Conservation (phyloP, 2,797 vertebrate species). For the Hylomyscus alleni region DNA sequence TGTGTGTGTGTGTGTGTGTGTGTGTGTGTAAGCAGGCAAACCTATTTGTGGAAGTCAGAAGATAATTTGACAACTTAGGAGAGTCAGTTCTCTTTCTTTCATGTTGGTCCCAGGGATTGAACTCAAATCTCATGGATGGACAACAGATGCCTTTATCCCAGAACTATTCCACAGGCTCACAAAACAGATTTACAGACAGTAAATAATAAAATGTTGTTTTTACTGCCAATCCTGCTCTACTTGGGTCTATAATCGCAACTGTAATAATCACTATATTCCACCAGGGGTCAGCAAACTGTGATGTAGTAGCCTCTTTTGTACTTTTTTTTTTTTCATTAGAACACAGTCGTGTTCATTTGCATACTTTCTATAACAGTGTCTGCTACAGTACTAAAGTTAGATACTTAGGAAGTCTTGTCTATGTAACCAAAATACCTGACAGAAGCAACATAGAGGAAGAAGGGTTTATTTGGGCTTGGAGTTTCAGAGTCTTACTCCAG, state of each 20-base stretch:
- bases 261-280: not conserved
- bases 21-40: not conserved
- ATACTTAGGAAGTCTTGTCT: not conserved
- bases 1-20: no score
- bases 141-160: not conserved
- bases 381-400: not conserved
- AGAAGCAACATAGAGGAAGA: not conserved
- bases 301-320: not conserved
- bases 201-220: constrained; percentile 38
- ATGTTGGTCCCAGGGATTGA: not conserved
- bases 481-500: not conserved
- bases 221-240: not conserved
- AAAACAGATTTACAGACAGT: not conserved
- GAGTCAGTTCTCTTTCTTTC: not conserved
- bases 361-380: not conserved
- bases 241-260: constrained; percentile 28
- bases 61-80: not conserved
- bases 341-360: not conserved
- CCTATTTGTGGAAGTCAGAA: not conserved
- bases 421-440: not conserved
- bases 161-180: not conserved
- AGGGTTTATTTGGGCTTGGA: not conserved
- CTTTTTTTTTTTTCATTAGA: constrained; percentile 17
- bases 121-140: not conserved
- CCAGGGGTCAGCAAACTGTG: not conserved